phyloP scores from a whole-genome alignment of 2,113 vertebrate species.

The Chitala chitala region DNA sequence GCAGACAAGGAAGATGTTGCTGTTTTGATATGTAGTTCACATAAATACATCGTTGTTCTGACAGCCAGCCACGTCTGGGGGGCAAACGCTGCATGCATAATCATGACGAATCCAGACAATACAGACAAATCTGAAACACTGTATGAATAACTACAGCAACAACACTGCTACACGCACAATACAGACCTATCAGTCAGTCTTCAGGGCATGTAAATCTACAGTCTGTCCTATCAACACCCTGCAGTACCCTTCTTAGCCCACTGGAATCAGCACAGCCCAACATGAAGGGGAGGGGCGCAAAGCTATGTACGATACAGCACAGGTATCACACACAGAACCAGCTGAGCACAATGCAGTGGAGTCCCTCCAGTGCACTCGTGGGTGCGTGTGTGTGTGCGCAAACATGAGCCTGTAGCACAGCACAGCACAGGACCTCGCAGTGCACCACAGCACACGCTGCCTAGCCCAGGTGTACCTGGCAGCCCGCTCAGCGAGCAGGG shows the following conservation, averaged over 20 bases:
- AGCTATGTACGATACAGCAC: background rate
- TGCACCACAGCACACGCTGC: conserved; percentile 7
- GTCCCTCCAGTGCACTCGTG: background rate
- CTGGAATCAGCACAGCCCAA: background rate
- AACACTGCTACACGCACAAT: too few species aligned
- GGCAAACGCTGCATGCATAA: background rate
- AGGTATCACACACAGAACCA: background rate
- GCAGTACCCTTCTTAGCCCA: background rate
- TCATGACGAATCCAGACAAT: background rate
- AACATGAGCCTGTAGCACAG: background rate
- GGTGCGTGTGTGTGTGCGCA: background rate
- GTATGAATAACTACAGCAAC: too few species aligned
- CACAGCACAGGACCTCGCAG: background rate
- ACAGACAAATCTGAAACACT: background rate
- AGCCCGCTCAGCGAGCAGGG: conserved; percentile 59
- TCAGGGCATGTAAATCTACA: too few species aligned
- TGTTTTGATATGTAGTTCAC: background rate
- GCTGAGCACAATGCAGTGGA: background rate
- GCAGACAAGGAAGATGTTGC: background rate
- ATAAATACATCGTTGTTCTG: too few species aligned
- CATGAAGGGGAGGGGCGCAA: too few species aligned
- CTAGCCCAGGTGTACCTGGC: conserved; percentile 52
- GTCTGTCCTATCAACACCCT: too few species aligned
- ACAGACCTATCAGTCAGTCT: too few species aligned
- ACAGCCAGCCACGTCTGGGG: too few species aligned